These are phyloP conservation scores for Gastrophysa polygoni DNA, from an alignment of 2,888 invertebrate species.

Conservation along the genomic window DNA sequence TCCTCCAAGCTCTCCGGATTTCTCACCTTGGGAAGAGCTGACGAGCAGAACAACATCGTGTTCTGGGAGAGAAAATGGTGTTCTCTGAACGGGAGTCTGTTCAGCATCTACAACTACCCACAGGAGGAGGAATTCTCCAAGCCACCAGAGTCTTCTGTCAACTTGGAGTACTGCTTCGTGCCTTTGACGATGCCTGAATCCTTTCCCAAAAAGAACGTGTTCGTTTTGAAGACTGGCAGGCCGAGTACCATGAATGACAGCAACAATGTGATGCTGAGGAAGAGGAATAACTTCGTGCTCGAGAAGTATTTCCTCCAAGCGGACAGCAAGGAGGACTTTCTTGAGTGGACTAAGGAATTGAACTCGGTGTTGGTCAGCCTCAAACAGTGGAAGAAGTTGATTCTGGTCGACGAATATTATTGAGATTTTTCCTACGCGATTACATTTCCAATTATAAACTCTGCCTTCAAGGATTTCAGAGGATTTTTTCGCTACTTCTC, in stretches of 20 bases:
- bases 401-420: conserved; percentile 34
- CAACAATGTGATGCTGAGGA: conserved; percentile 15
- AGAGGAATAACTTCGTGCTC: conserved; percentile 32
- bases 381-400: conserved; percentile 33
- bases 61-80: conserved; percentile 66
- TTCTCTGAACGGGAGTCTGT: conserved; percentile 55
- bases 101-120: conserved; percentile 63
- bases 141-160: conserved; percentile 55
- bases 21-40: conserved; percentile 59
- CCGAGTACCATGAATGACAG: conserved; percentile 24
- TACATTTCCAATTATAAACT: too few species aligned
- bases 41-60: conserved; percentile 47
- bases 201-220: conserved; percentile 60
- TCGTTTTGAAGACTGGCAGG: conserved; percentile 52
- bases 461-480: too few species aligned
- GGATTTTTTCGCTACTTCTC: too few species aligned
- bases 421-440: too few species aligned
- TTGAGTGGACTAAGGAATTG: conserved; percentile 53
- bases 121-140: conserved; percentile 53
- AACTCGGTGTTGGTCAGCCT: conserved; percentile 35
- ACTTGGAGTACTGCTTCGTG: conserved; percentile 55
- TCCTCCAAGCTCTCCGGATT: conserved; percentile 56
- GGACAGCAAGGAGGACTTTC: conserved; percentile 59
- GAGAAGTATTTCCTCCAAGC: conserved; percentile 57
- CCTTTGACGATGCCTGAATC: conserved; percentile 49